Evolutionary conservation across 2,797 vertebrate species (phyloP).

Genomic region (Sciaenops ocellatus): DNA sequence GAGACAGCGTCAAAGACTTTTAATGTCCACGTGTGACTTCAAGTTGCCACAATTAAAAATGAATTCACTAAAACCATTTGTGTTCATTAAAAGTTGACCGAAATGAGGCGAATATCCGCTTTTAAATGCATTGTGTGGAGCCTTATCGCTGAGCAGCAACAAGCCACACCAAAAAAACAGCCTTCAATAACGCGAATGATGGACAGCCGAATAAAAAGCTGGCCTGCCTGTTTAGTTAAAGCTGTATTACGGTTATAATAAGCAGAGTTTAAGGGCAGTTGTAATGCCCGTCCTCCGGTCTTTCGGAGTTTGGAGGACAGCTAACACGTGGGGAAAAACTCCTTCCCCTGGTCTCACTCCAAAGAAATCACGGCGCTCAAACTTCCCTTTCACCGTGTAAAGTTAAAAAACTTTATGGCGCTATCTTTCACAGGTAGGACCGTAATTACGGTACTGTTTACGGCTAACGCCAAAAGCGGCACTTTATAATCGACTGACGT

Average conservation of each 20-base stretch:
- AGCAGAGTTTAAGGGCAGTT: neutral
- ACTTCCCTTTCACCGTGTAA: slow-evolving; percentile 55
- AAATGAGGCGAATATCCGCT: slow-evolving; percentile 31
- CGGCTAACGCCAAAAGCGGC: slow-evolving; percentile 17
- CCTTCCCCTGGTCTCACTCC: slow-evolving; percentile 61
- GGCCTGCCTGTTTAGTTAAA: neutral
- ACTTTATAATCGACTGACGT: slow-evolving; percentile 11
- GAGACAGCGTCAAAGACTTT: neutral
- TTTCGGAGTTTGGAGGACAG: slow-evolving; percentile 54
- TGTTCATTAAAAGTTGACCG: slow-evolving; percentile 13
- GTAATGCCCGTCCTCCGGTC: slow-evolving; percentile 12
- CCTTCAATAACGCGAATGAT: neutral
- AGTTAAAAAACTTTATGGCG: slow-evolving; percentile 28
- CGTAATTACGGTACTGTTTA: slow-evolving; percentile 15
- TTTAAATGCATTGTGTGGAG: slow-evolving; percentile 5
- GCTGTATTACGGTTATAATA: neutral
- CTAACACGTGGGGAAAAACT: slow-evolving; percentile 79
- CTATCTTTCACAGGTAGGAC: slow-evolving; percentile 16
- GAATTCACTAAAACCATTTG: neutral
- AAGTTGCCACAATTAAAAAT: slow-evolving; percentile 7
- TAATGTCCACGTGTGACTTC: neutral
- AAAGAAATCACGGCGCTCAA: slow-evolving; percentile 82
- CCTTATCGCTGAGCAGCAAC: neutral
- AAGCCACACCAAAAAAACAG: slow-evolving; percentile 1
- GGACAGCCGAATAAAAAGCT: slow-evolving; percentile 29